phyloP scores from a whole-genome alignment of 2,888 invertebrate species.

The Luperina nickerlii region DNA sequence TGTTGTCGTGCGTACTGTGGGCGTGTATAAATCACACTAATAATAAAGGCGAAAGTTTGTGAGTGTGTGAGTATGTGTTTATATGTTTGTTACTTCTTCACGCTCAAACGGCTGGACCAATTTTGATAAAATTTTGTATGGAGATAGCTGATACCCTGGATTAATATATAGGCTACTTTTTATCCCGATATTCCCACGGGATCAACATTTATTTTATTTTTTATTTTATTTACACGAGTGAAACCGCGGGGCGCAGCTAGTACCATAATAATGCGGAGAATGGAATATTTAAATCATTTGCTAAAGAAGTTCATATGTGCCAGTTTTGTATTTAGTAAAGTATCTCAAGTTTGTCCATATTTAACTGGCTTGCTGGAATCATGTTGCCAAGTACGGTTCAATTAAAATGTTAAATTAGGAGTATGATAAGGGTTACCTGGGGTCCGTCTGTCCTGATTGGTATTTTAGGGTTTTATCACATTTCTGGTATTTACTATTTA shows the following conservation, averaged over 20 bases:
- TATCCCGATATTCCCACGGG: no score
- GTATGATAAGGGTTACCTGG: conserved; percentile 31
- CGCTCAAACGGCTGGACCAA: no score
- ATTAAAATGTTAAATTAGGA: conserved; percentile 24
- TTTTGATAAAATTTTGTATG: no score
- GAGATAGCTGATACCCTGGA: no score
- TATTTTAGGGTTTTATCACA: conserved; percentile 8
- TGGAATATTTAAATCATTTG: conserved; percentile 40
- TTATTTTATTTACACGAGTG: no score
- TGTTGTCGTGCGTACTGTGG: conserved; percentile 39
- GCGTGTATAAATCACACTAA: conserved; percentile 33
- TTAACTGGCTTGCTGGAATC: neutral
- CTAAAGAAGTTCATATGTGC: conserved; percentile 41
- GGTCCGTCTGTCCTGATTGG: conserved; percentile 5
- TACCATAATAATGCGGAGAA: conserved; percentile 38
- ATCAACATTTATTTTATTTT: no score
- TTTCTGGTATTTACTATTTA: conserved; percentile 1
- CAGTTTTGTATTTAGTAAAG: conserved; percentile 11
- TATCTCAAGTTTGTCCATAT: conserved; percentile 4
- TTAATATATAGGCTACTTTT: no score
- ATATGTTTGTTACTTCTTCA: no score
- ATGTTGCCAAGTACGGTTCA: neutral
- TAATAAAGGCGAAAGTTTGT: no score
- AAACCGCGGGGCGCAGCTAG: no score
- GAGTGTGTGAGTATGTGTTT: no score